A percentile compares a stretch with the other conserved stretches of the same genome.
Evolutionary conservation across 2,797 vertebrate genomes (phyloP).

Genomic region (Poeciliopsis turneri): DNA sequence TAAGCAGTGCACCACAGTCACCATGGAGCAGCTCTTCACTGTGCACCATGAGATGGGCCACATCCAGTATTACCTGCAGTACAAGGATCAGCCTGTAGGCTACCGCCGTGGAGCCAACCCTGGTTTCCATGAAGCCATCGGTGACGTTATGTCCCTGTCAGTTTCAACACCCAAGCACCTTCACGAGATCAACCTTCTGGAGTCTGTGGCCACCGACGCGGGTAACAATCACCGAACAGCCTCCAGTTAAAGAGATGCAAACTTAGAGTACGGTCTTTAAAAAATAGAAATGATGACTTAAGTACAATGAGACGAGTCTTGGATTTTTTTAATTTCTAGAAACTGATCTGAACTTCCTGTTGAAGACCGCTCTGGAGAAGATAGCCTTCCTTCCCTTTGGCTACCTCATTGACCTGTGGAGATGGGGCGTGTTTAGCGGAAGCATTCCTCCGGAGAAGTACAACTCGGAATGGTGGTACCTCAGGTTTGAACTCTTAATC

Average conservation of each 20-base stretch:
- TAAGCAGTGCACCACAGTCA: constrained; percentile 95
- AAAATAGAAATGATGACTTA: background rate
- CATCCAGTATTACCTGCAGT: constrained; percentile 96
- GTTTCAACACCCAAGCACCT: constrained; percentile 94
- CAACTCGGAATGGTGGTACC: constrained; percentile 97
- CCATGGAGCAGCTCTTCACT: constrained; percentile 95
- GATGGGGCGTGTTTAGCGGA: constrained; percentile 93
- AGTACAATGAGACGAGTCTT: background rate
- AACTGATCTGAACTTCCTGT: constrained; percentile 90
- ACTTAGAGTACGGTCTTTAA: background rate
- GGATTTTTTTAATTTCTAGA: constrained; percentile 74
- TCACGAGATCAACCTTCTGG: constrained; percentile 85
- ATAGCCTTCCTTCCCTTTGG: constrained; percentile 98
- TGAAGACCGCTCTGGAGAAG: constrained; percentile 98
- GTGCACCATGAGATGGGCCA: constrained; percentile 99
- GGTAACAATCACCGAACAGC: constrained; percentile 71
- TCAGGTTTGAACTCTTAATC: constrained; percentile 81
- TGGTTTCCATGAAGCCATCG: constrained; percentile 96
- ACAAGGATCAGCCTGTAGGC: constrained; percentile 89
- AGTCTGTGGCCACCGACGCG: constrained; percentile 63
- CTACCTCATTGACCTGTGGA: constrained; percentile 98
- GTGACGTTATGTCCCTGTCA: constrained; percentile 92
- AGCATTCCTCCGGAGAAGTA: constrained; percentile 82
- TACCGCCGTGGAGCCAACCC: constrained; percentile 93
- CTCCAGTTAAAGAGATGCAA: background rate